A percentile compares a stretch with the other conserved stretches of the same genome.
These are phyloP conservation scores for Tachyglossus aculeatus DNA, from an alignment of 2,797 vertebrate species.

Conservation along the genomic window DNA sequence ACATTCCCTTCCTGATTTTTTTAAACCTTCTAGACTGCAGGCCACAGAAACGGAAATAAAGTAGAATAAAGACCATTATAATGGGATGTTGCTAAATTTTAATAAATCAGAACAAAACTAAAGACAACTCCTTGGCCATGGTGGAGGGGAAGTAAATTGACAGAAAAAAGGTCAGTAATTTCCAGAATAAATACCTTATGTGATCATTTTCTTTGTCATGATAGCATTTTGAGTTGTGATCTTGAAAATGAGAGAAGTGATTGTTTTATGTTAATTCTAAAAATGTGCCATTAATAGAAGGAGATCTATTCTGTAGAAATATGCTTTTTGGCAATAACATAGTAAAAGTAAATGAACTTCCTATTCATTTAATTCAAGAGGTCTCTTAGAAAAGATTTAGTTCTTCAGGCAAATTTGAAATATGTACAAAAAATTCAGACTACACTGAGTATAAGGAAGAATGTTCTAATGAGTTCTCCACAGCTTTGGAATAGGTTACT, in stretches of 20 bases:
- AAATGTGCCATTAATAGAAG: slow-evolving; percentile 6
- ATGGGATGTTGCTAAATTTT: slow-evolving; percentile 46
- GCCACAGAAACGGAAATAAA: slow-evolving; percentile 35
- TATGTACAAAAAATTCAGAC: no score
- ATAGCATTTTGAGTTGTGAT: slow-evolving; percentile 34
- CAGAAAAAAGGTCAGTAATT: slow-evolving; percentile 58
- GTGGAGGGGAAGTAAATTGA: slow-evolving; percentile 66
- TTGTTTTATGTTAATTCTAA: neutral
- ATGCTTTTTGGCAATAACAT: neutral
- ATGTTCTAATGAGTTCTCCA: no score
- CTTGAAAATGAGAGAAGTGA: slow-evolving; percentile 26
- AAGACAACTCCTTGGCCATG: slow-evolving; percentile 42
- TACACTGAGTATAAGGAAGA: no score
- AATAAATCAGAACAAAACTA: slow-evolving; percentile 52
- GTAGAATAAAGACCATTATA: slow-evolving; percentile 1
- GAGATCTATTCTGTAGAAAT: neutral
- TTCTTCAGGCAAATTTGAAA: no score
- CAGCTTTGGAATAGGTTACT: no score
- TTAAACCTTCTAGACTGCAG: slow-evolving; percentile 31
- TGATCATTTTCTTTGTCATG: slow-evolving; percentile 50
- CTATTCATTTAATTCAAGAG: neutral
- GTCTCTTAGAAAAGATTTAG: neutral
- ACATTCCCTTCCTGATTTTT: slow-evolving; percentile 21
- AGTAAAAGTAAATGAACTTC: neutral
- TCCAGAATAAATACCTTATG: slow-evolving; percentile 43